Evolutionary conservation across 2,797 vertebrate genomes (phyloP), one percentile per base, ranked within the genome.

Genomic region (Hoplostethus atlanticus): DNA sequence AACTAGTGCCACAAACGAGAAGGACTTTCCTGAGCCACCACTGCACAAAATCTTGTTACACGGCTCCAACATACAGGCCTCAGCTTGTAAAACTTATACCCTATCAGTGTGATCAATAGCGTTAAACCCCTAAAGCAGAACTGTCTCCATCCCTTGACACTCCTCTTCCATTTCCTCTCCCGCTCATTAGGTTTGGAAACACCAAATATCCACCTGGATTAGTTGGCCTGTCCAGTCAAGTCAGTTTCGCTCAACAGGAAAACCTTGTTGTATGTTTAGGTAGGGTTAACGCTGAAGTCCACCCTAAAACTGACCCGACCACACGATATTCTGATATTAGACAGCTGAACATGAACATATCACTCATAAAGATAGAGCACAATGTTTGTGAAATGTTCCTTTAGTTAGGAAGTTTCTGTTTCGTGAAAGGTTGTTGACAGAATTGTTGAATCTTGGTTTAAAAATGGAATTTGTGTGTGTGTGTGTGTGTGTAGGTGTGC

Each of bases 191-290:
- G n/a, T 70, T 67, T 73, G 54, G 64, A 78, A 80, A 71, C 71
- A 71, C 13, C 71, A 85, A 81, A 81, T 67, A 85, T 76, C 69
- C 64, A 79, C 81, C 65, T 71, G 79, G 69, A 89, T 87, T 77
- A 81, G 52, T 73, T 47, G 79, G 46, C 58, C 50, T 13, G 17
- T 40, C 48, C 51, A 6, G 9, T 15, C 34, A 47, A 16, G 12
- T 15, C 44, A 16, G 12, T 12, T 1, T 47, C 44, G 12, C 12
- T 47, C 44, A 61, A 61, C n/a, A 68, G 61, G 65, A 86, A 84
- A 86, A 70, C 65, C 68, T 58, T 50, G 52, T 40, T 34, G 50
- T 66, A 54, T 66, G 30, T 64, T 78, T 64, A 64, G 30, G 15
- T 34, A 60, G 47, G 21, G 58, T 78, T 83, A 61, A 58, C n/a